phyloP scores from a whole-genome alignment of 1,140 invertebrate genomes.

The Pseudachorutes palmiensis region DNA sequence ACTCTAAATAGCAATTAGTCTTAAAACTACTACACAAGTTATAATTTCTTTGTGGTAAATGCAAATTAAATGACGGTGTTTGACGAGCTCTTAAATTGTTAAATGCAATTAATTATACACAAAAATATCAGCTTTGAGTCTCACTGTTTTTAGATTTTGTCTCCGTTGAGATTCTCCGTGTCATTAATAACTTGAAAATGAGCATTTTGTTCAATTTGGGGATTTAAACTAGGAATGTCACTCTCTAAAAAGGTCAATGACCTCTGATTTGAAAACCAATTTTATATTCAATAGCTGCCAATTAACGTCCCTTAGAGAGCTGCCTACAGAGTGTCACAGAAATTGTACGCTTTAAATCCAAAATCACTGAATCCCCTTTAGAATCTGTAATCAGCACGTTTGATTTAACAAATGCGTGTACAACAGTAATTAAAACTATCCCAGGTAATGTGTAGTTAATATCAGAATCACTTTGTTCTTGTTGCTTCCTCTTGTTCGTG shows the following conservation, averaged over 20 bases:
- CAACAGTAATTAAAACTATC: not conserved
- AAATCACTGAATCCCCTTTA: not conserved
- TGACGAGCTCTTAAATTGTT: no score
- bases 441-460: slow-evolving; percentile 8
- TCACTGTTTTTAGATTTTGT: not conserved
- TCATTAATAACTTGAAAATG: not conserved
- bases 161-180: not conserved
- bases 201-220: not conserved
- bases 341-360: not conserved
- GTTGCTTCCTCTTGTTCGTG: slow-evolving; percentile 7
- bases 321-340: not conserved
- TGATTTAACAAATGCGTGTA: not conserved
- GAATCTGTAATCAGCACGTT: not conserved
- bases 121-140: slow-evolving; percentile 11
- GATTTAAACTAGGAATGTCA: not conserved
- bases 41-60: no score
- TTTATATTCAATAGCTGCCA: not conserved
- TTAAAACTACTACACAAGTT: no score
- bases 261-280: not conserved
- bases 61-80: no score
- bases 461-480: slow-evolving; percentile 14
- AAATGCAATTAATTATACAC: not conserved
- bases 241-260: not conserved
- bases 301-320: slow-evolving; percentile 1
- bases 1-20: no score